phyloP scores from a whole-genome alignment of 2,888 invertebrate species.

The Notodonta ziczac region DNA sequence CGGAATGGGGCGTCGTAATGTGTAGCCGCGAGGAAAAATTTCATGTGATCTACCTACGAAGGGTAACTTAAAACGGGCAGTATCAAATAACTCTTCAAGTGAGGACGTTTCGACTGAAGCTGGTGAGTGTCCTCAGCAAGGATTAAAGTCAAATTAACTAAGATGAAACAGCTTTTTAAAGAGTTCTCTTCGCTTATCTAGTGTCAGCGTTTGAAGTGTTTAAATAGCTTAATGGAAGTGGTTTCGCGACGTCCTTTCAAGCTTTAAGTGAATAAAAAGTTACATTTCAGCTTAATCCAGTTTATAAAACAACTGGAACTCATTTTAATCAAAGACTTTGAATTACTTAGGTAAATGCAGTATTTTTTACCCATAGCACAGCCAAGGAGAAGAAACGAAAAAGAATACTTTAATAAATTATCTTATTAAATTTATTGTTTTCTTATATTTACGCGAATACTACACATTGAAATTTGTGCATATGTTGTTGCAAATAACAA shows the following conservation, averaged over 20 bases:
- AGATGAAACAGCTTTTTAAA: slow-evolving; percentile 27
- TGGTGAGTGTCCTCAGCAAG: slow-evolving; percentile 32
- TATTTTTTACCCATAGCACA: too few species aligned
- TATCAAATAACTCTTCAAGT: slow-evolving; percentile 37
- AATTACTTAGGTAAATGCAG: too few species aligned
- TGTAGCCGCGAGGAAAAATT: slow-evolving; percentile 56
- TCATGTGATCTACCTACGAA: slow-evolving; percentile 33
- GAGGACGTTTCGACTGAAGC: slow-evolving; percentile 30
- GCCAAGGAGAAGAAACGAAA: too few species aligned
- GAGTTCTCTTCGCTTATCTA: slow-evolving; percentile 24
- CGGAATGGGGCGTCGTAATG: slow-evolving; percentile 60
- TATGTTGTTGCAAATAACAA: too few species aligned
- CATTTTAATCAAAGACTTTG: too few species aligned
- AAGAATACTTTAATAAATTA: too few species aligned
- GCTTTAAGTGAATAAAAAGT: slow-evolving; percentile 11
- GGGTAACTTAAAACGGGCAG: slow-evolving; percentile 39
- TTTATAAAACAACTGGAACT: too few species aligned
- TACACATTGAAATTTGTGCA: too few species aligned
- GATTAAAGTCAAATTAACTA: slow-evolving; percentile 31
- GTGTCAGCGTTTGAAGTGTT: slow-evolving; percentile 28
- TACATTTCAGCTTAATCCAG: too few species aligned
- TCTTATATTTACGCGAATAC: too few species aligned
- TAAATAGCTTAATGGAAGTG: slow-evolving; percentile 30
- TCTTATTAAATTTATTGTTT: too few species aligned
- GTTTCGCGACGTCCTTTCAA: slow-evolving; percentile 14